Evolutionary conservation across 2,797 vertebrate species (phyloP).

Genomic region (Falco rusticolus): DNA sequence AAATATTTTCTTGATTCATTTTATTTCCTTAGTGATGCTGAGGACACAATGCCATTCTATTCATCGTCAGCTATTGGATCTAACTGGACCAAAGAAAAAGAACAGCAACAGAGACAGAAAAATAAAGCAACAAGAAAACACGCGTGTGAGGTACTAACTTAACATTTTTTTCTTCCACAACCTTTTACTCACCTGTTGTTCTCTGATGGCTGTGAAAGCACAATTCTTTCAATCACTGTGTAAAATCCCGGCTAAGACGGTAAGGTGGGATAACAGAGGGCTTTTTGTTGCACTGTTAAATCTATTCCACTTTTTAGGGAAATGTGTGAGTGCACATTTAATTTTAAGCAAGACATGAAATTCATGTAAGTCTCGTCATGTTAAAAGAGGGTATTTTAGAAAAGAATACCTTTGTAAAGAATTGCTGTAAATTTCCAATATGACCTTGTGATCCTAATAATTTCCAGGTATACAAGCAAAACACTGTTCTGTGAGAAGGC

Average conservation of each 20-base stretch:
- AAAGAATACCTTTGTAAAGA: background rate
- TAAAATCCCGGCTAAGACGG: background rate
- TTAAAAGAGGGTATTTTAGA: background rate
- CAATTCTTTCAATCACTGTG: background rate
- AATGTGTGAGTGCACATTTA: background rate
- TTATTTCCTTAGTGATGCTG: background rate
- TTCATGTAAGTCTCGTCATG: background rate
- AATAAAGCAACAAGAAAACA: background rate
- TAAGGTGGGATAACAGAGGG: background rate
- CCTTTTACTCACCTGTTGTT: background rate
- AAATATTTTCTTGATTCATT: background rate
- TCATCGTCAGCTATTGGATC: background rate
- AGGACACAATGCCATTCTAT: background rate
- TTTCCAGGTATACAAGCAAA: background rate
- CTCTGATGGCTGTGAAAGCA: background rate
- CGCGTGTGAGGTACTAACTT: background rate
- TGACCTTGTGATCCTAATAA: background rate
- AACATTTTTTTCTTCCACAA: background rate
- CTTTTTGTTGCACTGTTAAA: background rate
- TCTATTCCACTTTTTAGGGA: background rate
- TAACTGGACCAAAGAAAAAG: background rate
- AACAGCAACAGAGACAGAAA: background rate
- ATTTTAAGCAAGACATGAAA: constrained; percentile 15
- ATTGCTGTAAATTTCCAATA: background rate
- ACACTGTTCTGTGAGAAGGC: background rate